Conservation (phyloP, 2,888 invertebrate species). For the Hemicrepidius hirtus region DNA sequence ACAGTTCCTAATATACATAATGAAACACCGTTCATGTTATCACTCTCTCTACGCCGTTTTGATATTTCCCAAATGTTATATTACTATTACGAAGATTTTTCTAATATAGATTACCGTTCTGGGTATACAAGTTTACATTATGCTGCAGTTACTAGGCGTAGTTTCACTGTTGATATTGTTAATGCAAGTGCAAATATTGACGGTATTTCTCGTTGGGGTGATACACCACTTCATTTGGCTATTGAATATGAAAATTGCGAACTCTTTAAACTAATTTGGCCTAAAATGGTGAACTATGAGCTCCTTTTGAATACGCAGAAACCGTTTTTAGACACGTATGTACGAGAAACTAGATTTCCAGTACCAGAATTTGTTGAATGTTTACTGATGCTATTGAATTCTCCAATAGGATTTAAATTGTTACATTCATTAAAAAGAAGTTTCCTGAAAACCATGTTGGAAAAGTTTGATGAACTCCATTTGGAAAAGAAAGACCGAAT, state of each 20-base stretch:
- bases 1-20: constrained; percentile 42
- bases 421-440: constrained; percentile 53
- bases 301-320: background rate
- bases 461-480: background rate
- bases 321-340: constrained; percentile 11
- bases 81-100: constrained; percentile 54
- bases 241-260: constrained; percentile 18
- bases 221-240: background rate
- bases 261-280: constrained; percentile 34
- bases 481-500: no score
- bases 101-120: background rate
- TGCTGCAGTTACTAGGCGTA: background rate
- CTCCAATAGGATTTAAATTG: constrained; percentile 53
- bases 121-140: constrained; percentile 28
- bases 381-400: constrained; percentile 53
- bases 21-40: constrained; percentile 60
- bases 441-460: background rate
- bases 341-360: constrained; percentile 16
- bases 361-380: constrained; percentile 30
- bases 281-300: constrained; percentile 15
- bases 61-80: constrained; percentile 56
- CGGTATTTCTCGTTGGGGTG: background rate
- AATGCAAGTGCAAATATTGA: constrained; percentile 21
- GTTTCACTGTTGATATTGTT: constrained; percentile 25
- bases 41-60: constrained; percentile 43